Base-by-base conservation (phyloP, 2,888 invertebrate genomes). In the Leptopterna dolabrata region DNA sequence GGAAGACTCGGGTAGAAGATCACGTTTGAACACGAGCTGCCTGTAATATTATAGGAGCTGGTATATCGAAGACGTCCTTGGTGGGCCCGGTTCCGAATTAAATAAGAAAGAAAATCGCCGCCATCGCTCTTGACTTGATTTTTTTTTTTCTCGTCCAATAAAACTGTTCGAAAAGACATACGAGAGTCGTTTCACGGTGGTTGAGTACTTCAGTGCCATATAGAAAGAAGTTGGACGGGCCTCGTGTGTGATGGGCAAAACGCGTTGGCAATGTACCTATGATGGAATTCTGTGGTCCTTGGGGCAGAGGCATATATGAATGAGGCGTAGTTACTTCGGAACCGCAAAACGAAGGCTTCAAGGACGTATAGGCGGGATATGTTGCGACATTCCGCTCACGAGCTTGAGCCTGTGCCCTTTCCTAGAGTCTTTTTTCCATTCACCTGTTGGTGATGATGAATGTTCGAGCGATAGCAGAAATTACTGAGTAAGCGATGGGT, bases 351-450 rank as follows among this genome's bases (percentile, higher is more conserved):
- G 63, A 63, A 63, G 11, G 63, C 63, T 63, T 63, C 63, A 63
- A 63, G 63, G 63, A 63, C 63, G 63, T 63, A 63, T 63, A 63
- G 63, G 63, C 63, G 63, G 63, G 63, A 63, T 63, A 63, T 63
- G 63, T 63, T 63, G 63, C 63, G 63, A 63, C 63, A 63, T 63
- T 63, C 63, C 27, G 2, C 63, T 63, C 63, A 63, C 63, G 63
- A 63, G 63, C 63, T 63, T 19, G 47, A 47, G 14, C 16, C 16
- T 13, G 19, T 19, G 24, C 63, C 63, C 27, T 63, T 63, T 27
- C 24, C 24, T 19, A 27, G 27, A 24, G 63, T 7, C 13, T 63
- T 63, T 63, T 63, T 24, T 63, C 63, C 63, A 63, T 63, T 63
- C 63, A 63, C 63, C 63, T 63, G 63, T 63, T 47, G 47, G 16